Base-by-base conservation (phyloP, 92 coral and sea anemone species). In the Phymanthus crucifer region DNA sequence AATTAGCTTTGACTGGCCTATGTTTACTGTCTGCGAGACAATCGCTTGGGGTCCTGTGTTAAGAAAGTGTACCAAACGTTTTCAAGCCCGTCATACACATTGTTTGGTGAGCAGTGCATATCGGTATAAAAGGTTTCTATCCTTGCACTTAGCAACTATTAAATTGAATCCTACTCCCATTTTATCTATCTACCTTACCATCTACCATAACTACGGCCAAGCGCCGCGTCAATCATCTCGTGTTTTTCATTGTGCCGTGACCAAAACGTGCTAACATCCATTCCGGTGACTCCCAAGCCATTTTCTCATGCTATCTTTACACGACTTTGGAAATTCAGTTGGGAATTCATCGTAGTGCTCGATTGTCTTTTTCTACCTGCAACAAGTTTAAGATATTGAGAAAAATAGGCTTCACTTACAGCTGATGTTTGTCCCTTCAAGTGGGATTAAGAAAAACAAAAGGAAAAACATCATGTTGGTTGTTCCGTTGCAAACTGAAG, bases 341-440 rank as follows among this genome's bases (percentile, higher is more conserved):
- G 58, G 81, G n/a, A 64, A 48, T 13, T 31, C 24, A 24, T 2
- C n/a, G 26, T 64, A 70, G 58, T 24, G 72, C 38, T 64, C 46
- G 18, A 19, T 38, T 37, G 23, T 76, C 80, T 33, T 76, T 37
- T 35, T 68, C n/a, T 56, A 54, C 70, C 80, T 76, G 33, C 10
- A 76, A 35, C 2, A 37, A 5, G 10, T 10, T 43, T 17, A 43
- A 12, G 50, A 32, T 26, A n/a, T n/a, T n/a, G n/a, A n/a, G n/a
- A 47, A 32, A 7, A 74, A 12, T 38, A 54, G 26, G 26, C 16
- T 14, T 6, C 16, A 14, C n/a, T n/a, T n/a, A 50, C 57, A 50
- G 8, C 4, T 5, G 11, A 50, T 3, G 57, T 21, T 50, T 10
- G 16, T 3, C 16, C 14, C 0, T 50, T 50, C 3, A 14, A 21